Percentiles rank a stretch among this genome's conserved stretches.
phyloP scores from a whole-genome alignment of 2,888 invertebrate genomes.

The Lydus trimaculatus region DNA sequence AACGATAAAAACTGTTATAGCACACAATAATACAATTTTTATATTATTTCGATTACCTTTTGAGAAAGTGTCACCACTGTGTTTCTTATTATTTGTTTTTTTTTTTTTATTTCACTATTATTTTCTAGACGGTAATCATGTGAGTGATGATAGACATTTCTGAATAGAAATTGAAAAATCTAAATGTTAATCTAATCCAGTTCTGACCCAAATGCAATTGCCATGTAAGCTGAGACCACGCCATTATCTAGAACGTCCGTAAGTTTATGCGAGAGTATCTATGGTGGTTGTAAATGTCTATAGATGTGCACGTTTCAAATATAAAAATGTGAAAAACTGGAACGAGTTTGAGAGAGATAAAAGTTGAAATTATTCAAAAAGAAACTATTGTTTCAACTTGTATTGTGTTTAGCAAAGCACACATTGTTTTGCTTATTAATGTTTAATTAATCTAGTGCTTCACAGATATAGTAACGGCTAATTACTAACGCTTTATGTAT shows the following conservation, averaged over 20 bases:
- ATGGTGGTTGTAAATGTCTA: background rate
- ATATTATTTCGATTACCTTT: no score
- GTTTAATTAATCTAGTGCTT: background rate
- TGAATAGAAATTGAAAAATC: slow-evolving; percentile 44
- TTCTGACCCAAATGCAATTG: slow-evolving; percentile 57
- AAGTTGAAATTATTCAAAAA: background rate
- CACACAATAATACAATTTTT: no score
- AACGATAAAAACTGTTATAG: no score
- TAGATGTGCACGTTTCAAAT: background rate
- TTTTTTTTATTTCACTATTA: background rate
- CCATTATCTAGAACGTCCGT: slow-evolving; percentile 46
- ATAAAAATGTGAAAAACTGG: background rate
- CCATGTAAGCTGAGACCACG: slow-evolving; percentile 49
- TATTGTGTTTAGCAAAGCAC: no score
- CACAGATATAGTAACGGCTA: background rate
- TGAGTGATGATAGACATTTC: slow-evolving; percentile 26
- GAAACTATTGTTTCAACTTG: no score
- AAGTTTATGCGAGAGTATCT: slow-evolving; percentile 21
- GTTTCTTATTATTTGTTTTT: background rate
- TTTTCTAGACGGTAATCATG: background rate
- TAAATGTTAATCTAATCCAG: slow-evolving; percentile 54
- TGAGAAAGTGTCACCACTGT: no score
- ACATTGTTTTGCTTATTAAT: background rate
- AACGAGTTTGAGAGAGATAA: background rate
- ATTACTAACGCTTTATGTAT: background rate